Evolutionary conservation across 1,140 invertebrate species (phyloP).

Genomic region (Maniola jurtina): DNA sequence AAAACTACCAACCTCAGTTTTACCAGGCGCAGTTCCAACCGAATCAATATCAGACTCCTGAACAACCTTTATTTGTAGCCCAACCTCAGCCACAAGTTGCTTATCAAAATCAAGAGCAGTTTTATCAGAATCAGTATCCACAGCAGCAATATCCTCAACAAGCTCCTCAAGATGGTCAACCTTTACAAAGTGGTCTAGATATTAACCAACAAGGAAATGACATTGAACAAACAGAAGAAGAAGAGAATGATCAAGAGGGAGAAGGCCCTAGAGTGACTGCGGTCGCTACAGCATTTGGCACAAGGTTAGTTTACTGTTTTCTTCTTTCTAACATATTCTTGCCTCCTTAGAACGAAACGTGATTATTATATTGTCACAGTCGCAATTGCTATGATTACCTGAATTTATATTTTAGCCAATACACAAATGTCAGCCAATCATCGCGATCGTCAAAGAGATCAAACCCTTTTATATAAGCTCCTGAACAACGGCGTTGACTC

Average conservation of each 20-base stretch:
- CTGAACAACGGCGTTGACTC: no score
- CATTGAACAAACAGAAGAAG: conserved; percentile 52
- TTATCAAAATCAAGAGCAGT: conserved; percentile 43
- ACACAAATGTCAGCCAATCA: no score
- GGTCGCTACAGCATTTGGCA: conserved; percentile 64
- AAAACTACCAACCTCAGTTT: conserved; percentile 37
- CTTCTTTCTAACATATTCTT: no score
- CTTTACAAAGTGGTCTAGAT: conserved; percentile 63
- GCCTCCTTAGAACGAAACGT: no score
- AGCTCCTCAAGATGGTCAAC: conserved; percentile 39
- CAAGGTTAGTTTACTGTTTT: conserved; percentile 49
- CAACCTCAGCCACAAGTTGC: conserved; percentile 32
- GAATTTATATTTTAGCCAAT: no score
- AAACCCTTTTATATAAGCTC: no score
- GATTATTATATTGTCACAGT: no score
- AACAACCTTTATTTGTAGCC: conserved; percentile 34
- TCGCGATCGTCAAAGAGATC: no score
- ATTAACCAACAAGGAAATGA: conserved; percentile 62
- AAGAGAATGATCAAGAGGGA: conserved; percentile 39
- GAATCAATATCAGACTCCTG: conserved; percentile 32
- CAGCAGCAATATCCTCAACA: conserved; percentile 42
- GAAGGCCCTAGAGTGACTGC: conserved; percentile 51
- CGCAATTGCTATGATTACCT: no score
- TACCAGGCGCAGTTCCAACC: conserved; percentile 43
- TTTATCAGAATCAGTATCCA: conserved; percentile 37